Conservation (phyloP, 2,888 invertebrate genomes). For the Beris morrisii region DNA sequence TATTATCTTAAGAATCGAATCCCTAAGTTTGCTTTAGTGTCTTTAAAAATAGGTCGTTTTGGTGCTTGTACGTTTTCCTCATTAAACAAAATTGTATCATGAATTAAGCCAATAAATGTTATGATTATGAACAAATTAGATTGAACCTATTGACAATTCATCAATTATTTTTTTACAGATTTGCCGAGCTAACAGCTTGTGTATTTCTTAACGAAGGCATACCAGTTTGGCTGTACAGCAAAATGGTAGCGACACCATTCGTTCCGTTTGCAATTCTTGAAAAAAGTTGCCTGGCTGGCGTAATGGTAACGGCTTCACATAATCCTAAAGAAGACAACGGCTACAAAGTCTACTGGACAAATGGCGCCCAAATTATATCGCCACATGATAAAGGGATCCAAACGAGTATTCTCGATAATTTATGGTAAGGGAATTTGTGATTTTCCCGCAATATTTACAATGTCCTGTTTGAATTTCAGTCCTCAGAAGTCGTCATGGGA, state of each 20-base stretch:
- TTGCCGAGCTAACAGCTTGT: slow-evolving; percentile 83
- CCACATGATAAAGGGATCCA: slow-evolving; percentile 91
- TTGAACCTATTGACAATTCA: no score
- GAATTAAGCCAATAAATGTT: no score
- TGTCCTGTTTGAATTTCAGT: slow-evolving; percentile 46
- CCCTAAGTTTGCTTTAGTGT: no score
- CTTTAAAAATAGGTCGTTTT: no score
- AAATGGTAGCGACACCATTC: slow-evolving; percentile 88
- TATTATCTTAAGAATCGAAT: no score
- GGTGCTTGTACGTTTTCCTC: no score
- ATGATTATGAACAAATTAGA: no score
- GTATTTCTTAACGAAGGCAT: slow-evolving; percentile 77
- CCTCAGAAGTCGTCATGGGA: slow-evolving; percentile 83
- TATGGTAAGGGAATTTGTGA: slow-evolving; percentile 58
- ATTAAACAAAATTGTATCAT: no score
- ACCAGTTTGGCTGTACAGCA: slow-evolving; percentile 78
- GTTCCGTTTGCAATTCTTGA: slow-evolving; percentile 82
- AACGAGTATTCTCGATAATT: slow-evolving; percentile 71
- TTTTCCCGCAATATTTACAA: neutral
- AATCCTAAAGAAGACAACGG: slow-evolving; percentile 96
- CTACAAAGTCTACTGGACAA: slow-evolving; percentile 96
- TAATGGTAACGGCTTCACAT: slow-evolving; percentile 95
- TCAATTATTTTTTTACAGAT: slow-evolving; percentile 60
- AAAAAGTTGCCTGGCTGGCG: slow-evolving; percentile 76
- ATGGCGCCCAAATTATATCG: slow-evolving; percentile 92